These are phyloP conservation scores for Onychomys torridus DNA, from an alignment of 2,797 vertebrate genomes.

Conservation along the genomic window DNA sequence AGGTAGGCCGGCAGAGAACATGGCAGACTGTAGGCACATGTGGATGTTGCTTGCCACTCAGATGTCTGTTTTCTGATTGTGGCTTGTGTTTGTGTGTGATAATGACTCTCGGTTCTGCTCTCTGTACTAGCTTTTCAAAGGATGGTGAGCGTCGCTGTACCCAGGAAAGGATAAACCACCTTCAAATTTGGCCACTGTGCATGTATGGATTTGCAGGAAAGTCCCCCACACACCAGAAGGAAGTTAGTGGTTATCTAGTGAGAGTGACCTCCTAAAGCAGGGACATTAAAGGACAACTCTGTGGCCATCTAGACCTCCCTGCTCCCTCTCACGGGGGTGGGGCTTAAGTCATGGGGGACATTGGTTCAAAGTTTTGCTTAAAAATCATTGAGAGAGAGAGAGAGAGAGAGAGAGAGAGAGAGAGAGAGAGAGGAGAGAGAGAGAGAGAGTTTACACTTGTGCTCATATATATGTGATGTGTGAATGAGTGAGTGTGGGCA, in stretches of 20 bases:
- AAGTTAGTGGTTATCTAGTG: background rate
- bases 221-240: background rate
- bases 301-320: background rate
- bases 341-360: background rate
- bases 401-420: too few relatives aligned
- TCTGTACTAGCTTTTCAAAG: background rate
- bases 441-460: background rate
- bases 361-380: background rate
- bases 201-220: background rate
- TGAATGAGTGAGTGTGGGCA: background rate
- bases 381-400: background rate
- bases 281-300: background rate
- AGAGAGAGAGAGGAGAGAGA: too few relatives aligned
- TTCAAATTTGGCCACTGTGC: background rate
- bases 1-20: background rate
- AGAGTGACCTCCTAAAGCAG: background rate
- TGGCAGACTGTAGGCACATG: too few relatives aligned
- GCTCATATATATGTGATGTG: background rate
- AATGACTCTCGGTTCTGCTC: background rate
- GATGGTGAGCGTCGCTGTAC: too few relatives aligned
- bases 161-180: background rate
- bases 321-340: background rate
- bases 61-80: background rate
- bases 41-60: background rate
- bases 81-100: background rate